phyloP scores from a whole-genome alignment of 2,113 vertebrate genomes.

The Hemiprocne comata region DNA sequence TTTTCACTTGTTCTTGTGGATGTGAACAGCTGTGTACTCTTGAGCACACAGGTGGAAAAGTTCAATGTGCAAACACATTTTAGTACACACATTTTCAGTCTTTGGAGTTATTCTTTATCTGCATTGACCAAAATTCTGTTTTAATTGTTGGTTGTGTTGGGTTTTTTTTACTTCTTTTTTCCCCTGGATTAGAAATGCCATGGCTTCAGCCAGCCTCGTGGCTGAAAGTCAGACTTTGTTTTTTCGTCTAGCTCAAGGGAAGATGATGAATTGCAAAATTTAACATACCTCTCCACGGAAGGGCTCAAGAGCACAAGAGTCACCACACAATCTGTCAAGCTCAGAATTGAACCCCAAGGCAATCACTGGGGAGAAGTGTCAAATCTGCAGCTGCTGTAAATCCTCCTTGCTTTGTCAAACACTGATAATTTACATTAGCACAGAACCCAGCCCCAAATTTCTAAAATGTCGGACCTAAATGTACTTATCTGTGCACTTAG shows the following conservation, averaged over 20 bases:
- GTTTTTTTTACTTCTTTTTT: no score
- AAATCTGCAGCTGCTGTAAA: neutral
- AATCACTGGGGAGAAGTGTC: neutral
- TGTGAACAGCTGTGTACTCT: neutral
- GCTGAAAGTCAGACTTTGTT: neutral
- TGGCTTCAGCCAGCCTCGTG: neutral
- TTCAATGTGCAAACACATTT: neutral
- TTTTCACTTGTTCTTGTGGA: neutral
- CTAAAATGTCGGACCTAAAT: neutral
- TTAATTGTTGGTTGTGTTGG: neutral
- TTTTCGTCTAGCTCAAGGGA: neutral
- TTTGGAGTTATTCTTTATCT: neutral
- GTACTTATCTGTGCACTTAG: neutral
- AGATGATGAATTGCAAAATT: slow-evolving; percentile 1
- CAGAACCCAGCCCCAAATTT: neutral
- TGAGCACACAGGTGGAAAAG: neutral
- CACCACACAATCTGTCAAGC: slow-evolving; percentile 3
- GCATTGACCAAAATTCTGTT: neutral
- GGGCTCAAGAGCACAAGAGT: neutral
- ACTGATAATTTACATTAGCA: neutral
- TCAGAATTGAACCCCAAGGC: neutral
- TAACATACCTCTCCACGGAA: slow-evolving; percentile 18
- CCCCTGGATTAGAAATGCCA: neutral
- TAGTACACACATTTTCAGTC: neutral
- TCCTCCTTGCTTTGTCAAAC: neutral